These are phyloP conservation scores for Perithous albicinctus DNA, from an alignment of 2,888 invertebrate genomes.

Conservation along the genomic window DNA sequence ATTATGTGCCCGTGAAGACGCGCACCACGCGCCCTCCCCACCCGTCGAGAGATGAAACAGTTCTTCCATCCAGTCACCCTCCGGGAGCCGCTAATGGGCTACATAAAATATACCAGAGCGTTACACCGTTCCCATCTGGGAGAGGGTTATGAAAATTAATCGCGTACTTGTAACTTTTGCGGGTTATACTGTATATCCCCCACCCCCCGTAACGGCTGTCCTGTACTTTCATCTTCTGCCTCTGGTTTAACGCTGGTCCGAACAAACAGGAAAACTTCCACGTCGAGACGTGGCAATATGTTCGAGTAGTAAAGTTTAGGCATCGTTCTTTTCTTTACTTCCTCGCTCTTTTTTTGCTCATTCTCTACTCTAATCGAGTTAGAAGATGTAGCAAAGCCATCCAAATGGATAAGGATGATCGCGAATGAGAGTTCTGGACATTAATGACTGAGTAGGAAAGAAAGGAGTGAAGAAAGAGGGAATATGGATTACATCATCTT, in stretches of 20 bases:
- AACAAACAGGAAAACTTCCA: conserved; percentile 25
- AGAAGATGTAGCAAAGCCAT: neutral
- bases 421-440: neutral
- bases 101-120: conserved; percentile 62
- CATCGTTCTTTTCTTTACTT: neutral
- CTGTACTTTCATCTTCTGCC: conserved; percentile 15
- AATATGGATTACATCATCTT: neutral
- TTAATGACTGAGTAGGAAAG: neutral
- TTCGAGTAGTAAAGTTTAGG: conserved; percentile 9
- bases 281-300: conserved; percentile 6
- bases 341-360: neutral
- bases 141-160: conserved; percentile 66
- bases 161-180: conserved; percentile 60
- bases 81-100: conserved; percentile 52
- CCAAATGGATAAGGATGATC: neutral
- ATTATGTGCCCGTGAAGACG: conserved; percentile 49
- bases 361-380: neutral
- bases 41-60: conserved; percentile 48
- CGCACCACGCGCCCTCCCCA: too few relatives aligned
- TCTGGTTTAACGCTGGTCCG: neutral
- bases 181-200: conserved; percentile 29
- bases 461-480: neutral
- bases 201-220: conserved; percentile 18
- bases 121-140: conserved; percentile 41
- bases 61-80: conserved; percentile 41